Conservation (phyloP, 1,140 invertebrate species). For the Trypoxylus dichotomus region DNA sequence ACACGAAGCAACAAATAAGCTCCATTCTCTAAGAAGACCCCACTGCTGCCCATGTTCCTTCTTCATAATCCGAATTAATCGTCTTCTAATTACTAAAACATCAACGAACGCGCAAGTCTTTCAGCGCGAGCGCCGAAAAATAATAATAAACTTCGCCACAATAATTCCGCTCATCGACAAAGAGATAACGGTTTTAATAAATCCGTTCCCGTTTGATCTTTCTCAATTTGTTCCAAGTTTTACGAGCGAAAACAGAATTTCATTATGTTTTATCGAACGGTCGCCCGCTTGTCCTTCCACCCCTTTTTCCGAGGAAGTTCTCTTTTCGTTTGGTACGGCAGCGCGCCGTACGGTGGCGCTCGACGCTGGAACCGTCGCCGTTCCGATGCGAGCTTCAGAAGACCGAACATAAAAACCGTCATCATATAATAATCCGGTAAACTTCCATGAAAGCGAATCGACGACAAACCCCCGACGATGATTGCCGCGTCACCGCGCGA, state of each 20-base stretch:
- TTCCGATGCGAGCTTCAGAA: background rate
- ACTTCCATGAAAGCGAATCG: conserved; percentile 6
- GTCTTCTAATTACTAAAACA: background rate
- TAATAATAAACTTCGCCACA: conserved; percentile 17
- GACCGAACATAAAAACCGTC: background rate
- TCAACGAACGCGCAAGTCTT: background rate
- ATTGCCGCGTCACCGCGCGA: background rate
- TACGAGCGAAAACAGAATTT: conserved; percentile 25
- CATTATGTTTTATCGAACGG: conserved; percentile 25
- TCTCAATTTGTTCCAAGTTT: conserved; percentile 24
- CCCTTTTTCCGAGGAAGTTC: background rate
- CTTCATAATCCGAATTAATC: background rate
- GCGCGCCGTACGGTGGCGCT: background rate
- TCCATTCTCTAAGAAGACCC: background rate
- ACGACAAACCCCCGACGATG: background rate
- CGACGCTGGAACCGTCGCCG: background rate
- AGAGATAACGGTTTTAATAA: conserved; percentile 22
- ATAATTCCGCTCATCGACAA: background rate
- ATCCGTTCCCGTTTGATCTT: conserved; percentile 21
- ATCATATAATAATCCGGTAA: conserved; percentile 13
- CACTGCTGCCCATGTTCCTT: background rate
- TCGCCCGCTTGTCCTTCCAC: background rate
- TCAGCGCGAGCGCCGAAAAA: background rate
- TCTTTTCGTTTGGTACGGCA: background rate
- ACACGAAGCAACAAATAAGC: background rate